phyloP scores from a whole-genome alignment of 2,797 vertebrate genomes.

The Gambusia yucatana region DNA sequence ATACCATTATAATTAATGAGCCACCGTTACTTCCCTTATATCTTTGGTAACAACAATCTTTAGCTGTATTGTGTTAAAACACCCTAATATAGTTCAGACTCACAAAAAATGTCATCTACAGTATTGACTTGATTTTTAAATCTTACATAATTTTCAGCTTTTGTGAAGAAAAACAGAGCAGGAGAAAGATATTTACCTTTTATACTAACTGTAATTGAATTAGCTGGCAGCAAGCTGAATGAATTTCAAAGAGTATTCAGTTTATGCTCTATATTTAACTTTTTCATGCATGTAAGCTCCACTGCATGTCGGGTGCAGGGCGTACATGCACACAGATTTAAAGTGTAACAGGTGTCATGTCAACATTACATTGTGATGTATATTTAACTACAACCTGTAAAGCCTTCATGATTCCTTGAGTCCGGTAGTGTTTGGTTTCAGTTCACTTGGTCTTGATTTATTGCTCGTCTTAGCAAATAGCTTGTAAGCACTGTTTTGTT shows the following conservation, averaged over 20 bases:
- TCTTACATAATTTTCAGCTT: background rate
- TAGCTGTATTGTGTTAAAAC: background rate
- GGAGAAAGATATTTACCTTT: background rate
- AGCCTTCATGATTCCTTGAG: slow-evolving; percentile 30
- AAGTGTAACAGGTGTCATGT: slow-evolving; percentile 41
- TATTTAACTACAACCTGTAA: slow-evolving; percentile 21
- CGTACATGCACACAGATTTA: slow-evolving; percentile 15
- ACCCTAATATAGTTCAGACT: background rate
- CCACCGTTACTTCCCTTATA: background rate
- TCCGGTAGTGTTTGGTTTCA: slow-evolving; percentile 24
- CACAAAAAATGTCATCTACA: background rate
- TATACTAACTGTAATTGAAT: background rate
- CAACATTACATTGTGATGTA: slow-evolving; percentile 27
- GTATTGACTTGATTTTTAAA: background rate
- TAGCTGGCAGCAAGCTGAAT: background rate
- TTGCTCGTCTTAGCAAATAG: slow-evolving; percentile 29
- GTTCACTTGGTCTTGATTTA: slow-evolving; percentile 47
- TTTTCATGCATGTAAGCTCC: background rate
- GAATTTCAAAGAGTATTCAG: background rate
- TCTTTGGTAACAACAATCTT: background rate
- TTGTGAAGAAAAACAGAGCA: background rate
- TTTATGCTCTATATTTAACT: slow-evolving; percentile 10
- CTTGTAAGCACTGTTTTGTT: slow-evolving; percentile 35
- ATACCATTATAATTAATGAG: background rate
- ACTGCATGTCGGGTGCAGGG: slow-evolving; percentile 2